phyloP scores from a whole-genome alignment of 2,888 invertebrate species.

The Idaea aversata region DNA sequence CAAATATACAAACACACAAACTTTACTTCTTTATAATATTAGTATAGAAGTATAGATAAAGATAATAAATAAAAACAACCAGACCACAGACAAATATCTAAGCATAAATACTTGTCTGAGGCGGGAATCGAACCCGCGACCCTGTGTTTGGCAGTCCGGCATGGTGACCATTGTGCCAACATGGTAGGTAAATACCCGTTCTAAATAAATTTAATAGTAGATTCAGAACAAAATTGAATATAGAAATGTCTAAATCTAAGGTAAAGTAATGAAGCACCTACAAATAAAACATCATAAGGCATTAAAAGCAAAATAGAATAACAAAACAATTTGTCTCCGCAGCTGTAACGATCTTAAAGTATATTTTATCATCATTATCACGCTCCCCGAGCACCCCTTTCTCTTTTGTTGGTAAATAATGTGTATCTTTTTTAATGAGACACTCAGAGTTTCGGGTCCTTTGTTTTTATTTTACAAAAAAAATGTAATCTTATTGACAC shows the following conservation, averaged over 20 bases:
- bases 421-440: background rate
- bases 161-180: too few relatives aligned
- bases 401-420: conserved; percentile 4
- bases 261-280: background rate
- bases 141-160: too few relatives aligned
- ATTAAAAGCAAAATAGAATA: background rate
- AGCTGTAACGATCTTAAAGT: conserved; percentile 10
- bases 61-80: too few relatives aligned
- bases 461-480: background rate
- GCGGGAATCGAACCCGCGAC: too few relatives aligned
- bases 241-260: background rate
- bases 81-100: too few relatives aligned
- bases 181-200: too few relatives aligned
- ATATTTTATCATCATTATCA: conserved; percentile 16
- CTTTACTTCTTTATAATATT: too few relatives aligned
- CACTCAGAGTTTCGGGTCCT: background rate
- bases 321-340: background rate
- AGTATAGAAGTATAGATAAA: too few relatives aligned
- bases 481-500: background rate
- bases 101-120: too few relatives aligned
- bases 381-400: conserved; percentile 9
- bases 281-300: background rate
- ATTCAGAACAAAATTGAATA: background rate
- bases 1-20: too few relatives aligned
- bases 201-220: too few relatives aligned